Evolutionary conservation across 2,888 invertebrate genomes (phyloP), one percentile per base, ranked within the genome.

Genomic region (Aphodius sticticus): DNA sequence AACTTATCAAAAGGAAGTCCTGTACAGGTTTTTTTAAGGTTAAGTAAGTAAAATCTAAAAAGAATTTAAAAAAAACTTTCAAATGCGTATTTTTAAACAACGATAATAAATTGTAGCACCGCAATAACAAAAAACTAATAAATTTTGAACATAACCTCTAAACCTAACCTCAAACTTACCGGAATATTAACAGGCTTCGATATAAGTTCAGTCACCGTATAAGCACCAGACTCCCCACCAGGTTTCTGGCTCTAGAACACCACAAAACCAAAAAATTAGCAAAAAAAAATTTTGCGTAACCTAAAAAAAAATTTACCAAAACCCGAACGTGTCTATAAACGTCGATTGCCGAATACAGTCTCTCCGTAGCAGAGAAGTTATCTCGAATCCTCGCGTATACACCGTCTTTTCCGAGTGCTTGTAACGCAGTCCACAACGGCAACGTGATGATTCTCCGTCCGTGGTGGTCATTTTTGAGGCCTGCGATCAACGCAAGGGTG

Each of bases 351-450:
- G 89, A 90, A 89, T 92, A 92, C 77, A 93, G 86, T 84, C 92
- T 91, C 86, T 94, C 93, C 86, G 93, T 92, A 82, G 94, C 91
- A 84, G 95, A 91, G 89, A 96, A 96, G 82, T 96, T 95, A 83
- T 93, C 92, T 82, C 92, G 91, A 80, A 98, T 92, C 35, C 95
- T 91, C 69, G 91, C 90, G 76, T 94, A 91, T 14, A 97, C 93
- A 0, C 93, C 92, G 79, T 95, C 94, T 69, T 94, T 91, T 2
- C 95, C 95, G 6, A 94, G 91, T 9, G 93, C 93, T 83, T 95
- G 94, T 76, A 97, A 89, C 77, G 94, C 93, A 35, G 95, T 93
- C 98, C 98, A 98, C 78, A 97, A 89, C 2, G 97, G 95, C 79
- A 98, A 90, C 69, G 96, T 95, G 69, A 94, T 93, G 71, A 96